A percentile compares a stretch with the other conserved stretches of the same genome.
These are phyloP conservation scores for Anneissia japonica DNA, from an alignment of 35 echinoderm and acorn worm species.

Conservation along the genomic window DNA sequence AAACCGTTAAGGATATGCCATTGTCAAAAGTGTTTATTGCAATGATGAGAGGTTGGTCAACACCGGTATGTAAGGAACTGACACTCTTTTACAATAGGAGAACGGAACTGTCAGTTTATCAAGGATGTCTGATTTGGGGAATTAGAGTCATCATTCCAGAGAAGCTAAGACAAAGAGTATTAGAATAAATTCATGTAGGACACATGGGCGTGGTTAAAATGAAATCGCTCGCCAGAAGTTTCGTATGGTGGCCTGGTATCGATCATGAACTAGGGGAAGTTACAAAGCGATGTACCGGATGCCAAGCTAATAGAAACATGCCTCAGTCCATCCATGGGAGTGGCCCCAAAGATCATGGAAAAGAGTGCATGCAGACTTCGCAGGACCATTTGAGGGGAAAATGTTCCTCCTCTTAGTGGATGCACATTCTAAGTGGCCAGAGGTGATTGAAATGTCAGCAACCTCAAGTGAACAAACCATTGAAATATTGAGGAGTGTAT, in stretches of 20 bases:
- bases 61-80: too few species aligned
- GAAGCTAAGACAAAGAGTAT: constrained; percentile 25
- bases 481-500: background rate
- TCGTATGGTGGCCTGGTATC: constrained; percentile 55
- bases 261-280: constrained; percentile 35
- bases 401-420: constrained; percentile 72
- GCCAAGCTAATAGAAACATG: background rate
- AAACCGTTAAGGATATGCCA: background rate
- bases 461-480: constrained; percentile 39
- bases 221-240: constrained; percentile 33
- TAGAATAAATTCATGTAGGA: constrained; percentile 38
- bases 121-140: constrained; percentile 58
- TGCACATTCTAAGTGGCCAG: constrained; percentile 67
- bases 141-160: constrained; percentile 39
- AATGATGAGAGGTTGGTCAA: constrained; percentile 29
- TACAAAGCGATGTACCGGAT: constrained; percentile 9
- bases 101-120: constrained; percentile 30
- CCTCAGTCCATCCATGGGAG: constrained; percentile 37
- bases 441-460: constrained; percentile 35
- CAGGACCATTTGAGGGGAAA: constrained; percentile 37
- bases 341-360: constrained; percentile 44
- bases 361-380: constrained; percentile 45
- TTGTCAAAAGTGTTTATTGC: constrained; percentile 24
- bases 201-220: constrained; percentile 42
- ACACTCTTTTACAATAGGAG: background rate